Evolutionary conservation across 1,140 invertebrate genomes (phyloP).

Genomic region (Eurosta solidaginis): DNA sequence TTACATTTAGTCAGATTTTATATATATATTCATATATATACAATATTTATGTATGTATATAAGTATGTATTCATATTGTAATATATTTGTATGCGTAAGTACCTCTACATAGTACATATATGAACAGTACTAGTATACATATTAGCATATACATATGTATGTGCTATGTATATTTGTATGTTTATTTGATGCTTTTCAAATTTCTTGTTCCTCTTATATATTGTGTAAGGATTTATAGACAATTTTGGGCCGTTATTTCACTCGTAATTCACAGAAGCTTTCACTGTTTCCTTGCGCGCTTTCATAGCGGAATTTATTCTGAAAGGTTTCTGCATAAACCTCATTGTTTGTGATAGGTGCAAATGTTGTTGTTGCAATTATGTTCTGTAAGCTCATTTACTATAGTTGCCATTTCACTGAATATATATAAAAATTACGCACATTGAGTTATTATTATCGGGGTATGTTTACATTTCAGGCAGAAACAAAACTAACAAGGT

Average conservation of each 20-base stretch:
- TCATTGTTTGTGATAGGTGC: background rate
- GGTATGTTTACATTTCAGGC: no score
- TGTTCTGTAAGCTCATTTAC: background rate
- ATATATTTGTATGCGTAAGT: no score
- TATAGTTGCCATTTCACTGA: background rate
- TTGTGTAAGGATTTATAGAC: background rate
- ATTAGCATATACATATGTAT: background rate
- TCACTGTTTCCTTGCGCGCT: background rate
- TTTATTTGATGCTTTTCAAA: background rate
- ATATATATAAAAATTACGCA: no score
- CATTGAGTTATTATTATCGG: no score
- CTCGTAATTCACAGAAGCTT: background rate
- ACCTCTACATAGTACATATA: no score
- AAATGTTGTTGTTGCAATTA: background rate
- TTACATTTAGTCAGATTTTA: constrained; percentile 18
- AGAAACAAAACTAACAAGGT: no score
- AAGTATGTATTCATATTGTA: background rate
- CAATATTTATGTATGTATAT: background rate
- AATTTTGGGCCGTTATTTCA: background rate
- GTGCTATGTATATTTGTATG: background rate
- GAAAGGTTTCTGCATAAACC: background rate
- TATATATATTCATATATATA: background rate
- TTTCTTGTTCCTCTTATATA: background rate
- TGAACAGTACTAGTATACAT: background rate
- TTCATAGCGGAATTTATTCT: background rate